phyloP scores from a whole-genome alignment of 2,888 invertebrate genomes.

The Alloplasta piceator region DNA sequence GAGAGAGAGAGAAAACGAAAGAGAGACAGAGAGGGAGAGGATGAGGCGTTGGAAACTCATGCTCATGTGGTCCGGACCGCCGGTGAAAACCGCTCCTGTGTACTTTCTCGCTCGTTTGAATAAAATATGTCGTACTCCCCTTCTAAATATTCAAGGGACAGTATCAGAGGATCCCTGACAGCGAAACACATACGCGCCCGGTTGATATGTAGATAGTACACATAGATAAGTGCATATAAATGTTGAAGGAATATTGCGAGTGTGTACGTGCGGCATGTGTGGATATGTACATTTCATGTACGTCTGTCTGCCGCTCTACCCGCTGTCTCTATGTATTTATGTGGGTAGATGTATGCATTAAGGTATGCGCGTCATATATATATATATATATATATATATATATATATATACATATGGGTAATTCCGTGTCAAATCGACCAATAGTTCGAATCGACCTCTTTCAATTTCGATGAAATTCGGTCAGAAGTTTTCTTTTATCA shows the following conservation, averaged over 20 bases:
- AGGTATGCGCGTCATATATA: background rate
- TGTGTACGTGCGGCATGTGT: conserved; percentile 33
- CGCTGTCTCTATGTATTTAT: background rate
- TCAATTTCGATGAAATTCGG: too few relatives aligned
- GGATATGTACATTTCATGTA: conserved; percentile 15
- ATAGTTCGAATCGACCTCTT: too few relatives aligned
- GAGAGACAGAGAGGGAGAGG: conserved; percentile 4
- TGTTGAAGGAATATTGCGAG: background rate
- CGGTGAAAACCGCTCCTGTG: conserved; percentile 65
- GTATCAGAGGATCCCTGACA: conserved; percentile 60
- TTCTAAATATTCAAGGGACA: conserved; percentile 79
- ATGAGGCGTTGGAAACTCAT: conserved; percentile 50
- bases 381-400: conserved; percentile 1
- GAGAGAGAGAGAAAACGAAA: too few relatives aligned
- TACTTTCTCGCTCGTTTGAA: conserved; percentile 69
- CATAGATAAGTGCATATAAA: conserved; percentile 14
- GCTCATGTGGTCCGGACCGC: conserved; percentile 58
- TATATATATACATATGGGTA: too few relatives aligned
- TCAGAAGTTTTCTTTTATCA: too few relatives aligned
- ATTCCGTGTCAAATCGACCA: too few relatives aligned
- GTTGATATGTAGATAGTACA: conserved; percentile 15
- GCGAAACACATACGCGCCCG: conserved; percentile 27
- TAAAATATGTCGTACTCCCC: conserved; percentile 76
- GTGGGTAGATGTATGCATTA: background rate
- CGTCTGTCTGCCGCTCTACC: conserved; percentile 18